Evolutionary conservation across 2,797 vertebrate genomes (phyloP), one percentile per base, ranked within the genome.

Genomic region (Emydoidea blandingii): DNA sequence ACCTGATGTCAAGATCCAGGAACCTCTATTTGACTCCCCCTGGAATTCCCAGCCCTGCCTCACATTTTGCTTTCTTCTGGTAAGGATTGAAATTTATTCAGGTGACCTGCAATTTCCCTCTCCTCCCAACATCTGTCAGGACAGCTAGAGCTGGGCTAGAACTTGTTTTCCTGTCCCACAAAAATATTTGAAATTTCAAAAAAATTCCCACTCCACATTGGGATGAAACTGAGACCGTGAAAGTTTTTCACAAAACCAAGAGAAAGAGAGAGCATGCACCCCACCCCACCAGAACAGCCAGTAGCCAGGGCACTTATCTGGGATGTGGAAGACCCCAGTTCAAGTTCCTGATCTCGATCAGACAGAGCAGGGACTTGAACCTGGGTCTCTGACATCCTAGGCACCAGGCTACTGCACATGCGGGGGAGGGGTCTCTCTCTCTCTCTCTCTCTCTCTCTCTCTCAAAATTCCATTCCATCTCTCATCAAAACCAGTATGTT

Each of bases 1-100:
- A 59, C 18, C 81, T 27, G 57, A 54, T 47, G 37, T 12, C 27
- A 54, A 1, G 50, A 7, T 8, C 21, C 65, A 79, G 56, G 84
- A 59, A 76, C 1, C 79, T 7, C 5, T 4, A 92, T 1, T 14
- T 12, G 18, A 5, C 12, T 47, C 41, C 44, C 37, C 91, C 23
- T 23, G 79, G 88, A 95, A 44, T 1, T 12, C 7, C 5, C 59
- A 0, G 0, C 52, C 49, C 47, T 41, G 12, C 62, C 9, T 54
- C 37, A 34, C 29, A 34, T 3, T 11, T 21, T 47, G 44, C 41
- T 16, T 83, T 68, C 65, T 68, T 37, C 65, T 21, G 18, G n/a
- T 19, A n/a, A 68, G 19, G 34, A 68, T 1, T 68, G n/a, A 37
- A 37, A 37, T 21, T 11, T 37, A 68, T 68, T 68, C n/a, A 37